Evolutionary conservation across 2,113 vertebrate genomes (phyloP), one percentile per base, ranked within the genome.

Genomic region (Corydoras maculifer): DNA sequence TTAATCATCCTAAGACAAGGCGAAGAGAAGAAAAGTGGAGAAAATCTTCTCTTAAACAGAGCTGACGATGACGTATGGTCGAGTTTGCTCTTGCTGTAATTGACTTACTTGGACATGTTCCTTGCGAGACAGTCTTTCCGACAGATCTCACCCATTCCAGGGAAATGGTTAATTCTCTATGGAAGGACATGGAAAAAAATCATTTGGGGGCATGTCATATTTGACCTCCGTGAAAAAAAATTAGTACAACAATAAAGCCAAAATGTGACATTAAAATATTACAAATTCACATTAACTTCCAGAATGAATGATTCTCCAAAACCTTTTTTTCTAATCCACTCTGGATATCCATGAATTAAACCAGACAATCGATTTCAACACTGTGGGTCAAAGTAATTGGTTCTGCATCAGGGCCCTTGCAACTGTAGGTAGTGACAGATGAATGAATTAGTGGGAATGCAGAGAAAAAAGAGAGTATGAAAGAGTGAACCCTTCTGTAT

Each of bases 81-180:
- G 14, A 10, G n/a, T 48, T 53, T 25, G 25, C n/a, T 13, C n/a
- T 2, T 68, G 10, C 51, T 50, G 57, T 64, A 29, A 58, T 29
- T 62, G 70, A 83, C 92, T 94, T 94, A 99, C 97, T 98, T 99
- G 82, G 94, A 93, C 97, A 98, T 99, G 89, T 99, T 99, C 87
- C 97, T 94, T 82, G 96, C 95, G 72, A 99, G 88, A 85, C 96
- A 99, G 92, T 99, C 97, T 90, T 99, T 99, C 65, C 97, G 93
- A 90, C 97, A 98, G 87, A 99, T 99, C 90, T 99, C 97, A 11
- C 97, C 97, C 97, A 99, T 99, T 87, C 97, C 97, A 79, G 97
- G 97, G 87, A 98, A 99, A 90, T 98, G 96, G 91, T 99, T 99
- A 90, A 99, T 99, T 87, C 96, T 94, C 97, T 99, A 83, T 84